phyloP scores from a whole-genome alignment of 1,140 invertebrate genomes.

The Ips typographus region DNA sequence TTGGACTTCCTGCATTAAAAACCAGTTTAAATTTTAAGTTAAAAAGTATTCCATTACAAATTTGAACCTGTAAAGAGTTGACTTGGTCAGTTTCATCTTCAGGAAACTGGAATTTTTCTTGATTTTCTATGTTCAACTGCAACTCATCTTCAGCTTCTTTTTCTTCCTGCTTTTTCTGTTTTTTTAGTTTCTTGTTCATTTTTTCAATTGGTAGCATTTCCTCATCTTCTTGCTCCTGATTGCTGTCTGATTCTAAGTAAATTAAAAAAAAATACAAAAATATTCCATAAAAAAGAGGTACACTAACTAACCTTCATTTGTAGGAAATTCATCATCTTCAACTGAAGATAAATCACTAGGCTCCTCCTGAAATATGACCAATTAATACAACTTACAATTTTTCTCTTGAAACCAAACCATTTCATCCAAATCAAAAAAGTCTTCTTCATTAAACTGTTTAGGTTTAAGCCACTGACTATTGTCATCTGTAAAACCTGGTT shows the following conservation, averaged over 20 bases:
- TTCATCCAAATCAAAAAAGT: no score
- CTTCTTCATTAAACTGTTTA: not conserved
- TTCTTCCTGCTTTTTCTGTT: slow-evolving; percentile 68
- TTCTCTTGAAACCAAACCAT: no score
- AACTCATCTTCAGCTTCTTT: slow-evolving; percentile 81
- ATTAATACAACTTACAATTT: no score
- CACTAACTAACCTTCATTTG: no score
- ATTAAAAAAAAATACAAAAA: no score
- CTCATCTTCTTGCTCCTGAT: slow-evolving; percentile 38
- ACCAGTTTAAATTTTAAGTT: not conserved
- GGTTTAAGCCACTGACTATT: slow-evolving; percentile 1
- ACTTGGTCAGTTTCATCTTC: slow-evolving; percentile 68
- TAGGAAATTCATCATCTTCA: no score
- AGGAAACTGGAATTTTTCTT: slow-evolving; percentile 77
- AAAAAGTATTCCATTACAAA: not conserved
- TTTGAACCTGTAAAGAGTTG: slow-evolving; percentile 66
- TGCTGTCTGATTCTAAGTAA: not conserved
- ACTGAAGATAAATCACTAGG: no score
- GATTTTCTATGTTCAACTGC: slow-evolving; percentile 71
- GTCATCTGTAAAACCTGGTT: not conserved
- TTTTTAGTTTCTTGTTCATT: slow-evolving; percentile 76
- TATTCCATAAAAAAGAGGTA: no score
- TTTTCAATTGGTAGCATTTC: slow-evolving; percentile 82
- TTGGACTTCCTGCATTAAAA: slow-evolving; percentile 69
- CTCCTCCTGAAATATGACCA: no score